These are phyloP conservation scores for Bucorvus abyssinicus DNA, from an alignment of 2,797 vertebrate species.

Conservation along the genomic window DNA sequence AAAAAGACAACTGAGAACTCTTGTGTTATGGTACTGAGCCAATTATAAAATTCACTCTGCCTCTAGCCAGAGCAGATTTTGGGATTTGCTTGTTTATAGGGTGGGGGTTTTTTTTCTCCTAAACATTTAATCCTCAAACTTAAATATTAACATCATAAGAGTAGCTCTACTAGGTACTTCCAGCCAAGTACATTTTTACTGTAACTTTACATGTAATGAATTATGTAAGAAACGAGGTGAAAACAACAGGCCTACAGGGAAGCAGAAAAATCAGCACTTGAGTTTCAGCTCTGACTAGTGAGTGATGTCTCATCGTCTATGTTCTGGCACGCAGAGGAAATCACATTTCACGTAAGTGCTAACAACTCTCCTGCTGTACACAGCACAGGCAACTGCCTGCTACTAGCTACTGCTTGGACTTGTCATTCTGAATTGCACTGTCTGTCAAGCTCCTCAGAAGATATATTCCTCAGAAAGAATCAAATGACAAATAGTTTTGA, in stretches of 20 bases:
- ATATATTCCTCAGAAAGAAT: neutral
- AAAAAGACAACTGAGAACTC: neutral
- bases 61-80: neutral
- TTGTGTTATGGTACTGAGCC: neutral
- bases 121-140: neutral
- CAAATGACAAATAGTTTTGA: neutral
- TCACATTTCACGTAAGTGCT: neutral
- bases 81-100: neutral
- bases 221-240: neutral
- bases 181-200: neutral
- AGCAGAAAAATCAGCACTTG: neutral
- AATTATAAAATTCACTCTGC: neutral
- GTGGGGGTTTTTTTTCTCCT: neutral
- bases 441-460: neutral
- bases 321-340: neutral
- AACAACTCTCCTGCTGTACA: neutral
- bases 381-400: neutral
- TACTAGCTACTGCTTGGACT: neutral
- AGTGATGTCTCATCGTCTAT: fast-evolving
- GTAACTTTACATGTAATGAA: neutral
- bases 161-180: neutral
- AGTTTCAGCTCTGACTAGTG: neutral
- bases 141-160: neutral
- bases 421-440: neutral
- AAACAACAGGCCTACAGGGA: neutral